Evolutionary conservation across 2,113 vertebrate genomes (phyloP).

Genomic region (Cebidichthys violaceus): DNA sequence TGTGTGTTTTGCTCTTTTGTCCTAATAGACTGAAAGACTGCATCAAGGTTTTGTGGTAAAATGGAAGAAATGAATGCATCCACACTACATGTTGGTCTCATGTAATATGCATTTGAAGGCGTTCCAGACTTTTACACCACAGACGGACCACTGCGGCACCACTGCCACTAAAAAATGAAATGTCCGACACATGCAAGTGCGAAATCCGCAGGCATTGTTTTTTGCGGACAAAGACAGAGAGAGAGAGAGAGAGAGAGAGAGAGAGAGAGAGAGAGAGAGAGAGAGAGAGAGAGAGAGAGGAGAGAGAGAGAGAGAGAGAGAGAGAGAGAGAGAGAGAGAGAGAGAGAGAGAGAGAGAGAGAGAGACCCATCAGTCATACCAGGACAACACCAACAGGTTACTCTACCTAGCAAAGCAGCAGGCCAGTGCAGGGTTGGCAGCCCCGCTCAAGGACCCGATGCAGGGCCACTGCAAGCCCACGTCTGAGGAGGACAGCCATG

Average conservation of each 20-base stretch:
- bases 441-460: constrained; percentile 76
- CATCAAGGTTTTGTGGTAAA: neutral
- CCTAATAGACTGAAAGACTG: neutral
- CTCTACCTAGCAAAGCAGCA: constrained; percentile 84
- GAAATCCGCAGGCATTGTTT: neutral
- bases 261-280: too few relatives aligned
- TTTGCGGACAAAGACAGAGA: neutral
- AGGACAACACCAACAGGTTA: constrained; percentile 39
- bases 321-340: neutral
- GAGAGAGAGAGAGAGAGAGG: too few relatives aligned
- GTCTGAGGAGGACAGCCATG: constrained; percentile 85
- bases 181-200: neutral
- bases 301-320: too few relatives aligned
- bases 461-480: constrained; percentile 78
- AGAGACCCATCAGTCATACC: neutral
- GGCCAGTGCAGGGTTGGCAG: constrained; percentile 74
- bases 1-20: neutral
- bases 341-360: too few relatives aligned
- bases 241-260: neutral
- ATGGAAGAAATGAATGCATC: neutral
- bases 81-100: neutral
- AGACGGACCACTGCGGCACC: neutral
- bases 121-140: neutral
- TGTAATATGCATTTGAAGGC: neutral
- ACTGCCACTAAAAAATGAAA: neutral